Conservation (phyloP, 2,888 invertebrate genomes). For the Machimus atricapillus region DNA sequence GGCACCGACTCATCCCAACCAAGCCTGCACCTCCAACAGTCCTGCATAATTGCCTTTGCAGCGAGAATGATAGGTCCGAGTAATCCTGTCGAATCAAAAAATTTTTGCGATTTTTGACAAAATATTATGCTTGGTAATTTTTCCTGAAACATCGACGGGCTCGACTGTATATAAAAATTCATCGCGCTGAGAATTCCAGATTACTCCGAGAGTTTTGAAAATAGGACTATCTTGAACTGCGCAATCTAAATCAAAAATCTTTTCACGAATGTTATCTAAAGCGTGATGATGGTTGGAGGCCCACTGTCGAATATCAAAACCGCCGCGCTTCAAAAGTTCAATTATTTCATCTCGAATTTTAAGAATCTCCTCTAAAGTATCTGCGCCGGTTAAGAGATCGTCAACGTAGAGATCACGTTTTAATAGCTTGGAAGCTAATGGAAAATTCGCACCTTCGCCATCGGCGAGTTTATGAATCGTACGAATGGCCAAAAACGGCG, state of each 20-base stretch:
- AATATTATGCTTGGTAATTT: not conserved
- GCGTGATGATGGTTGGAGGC: not conserved
- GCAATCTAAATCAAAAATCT: not conserved
- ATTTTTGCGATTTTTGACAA: not conserved
- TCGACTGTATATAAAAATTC: not conserved
- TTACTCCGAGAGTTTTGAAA: not conserved
- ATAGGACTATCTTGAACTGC: not conserved
- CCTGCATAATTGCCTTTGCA: not conserved
- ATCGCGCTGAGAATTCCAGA: not conserved
- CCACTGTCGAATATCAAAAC: not conserved
- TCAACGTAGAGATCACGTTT: not conserved
- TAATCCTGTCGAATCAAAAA: not conserved
- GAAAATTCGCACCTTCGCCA: not conserved
- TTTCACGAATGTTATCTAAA: not conserved
- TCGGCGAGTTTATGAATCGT: not conserved
- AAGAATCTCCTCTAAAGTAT: not conserved
- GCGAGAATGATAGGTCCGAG: not conserved
- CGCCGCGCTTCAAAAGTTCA: not conserved
- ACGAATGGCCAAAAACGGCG: not conserved
- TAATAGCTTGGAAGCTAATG: not conserved
- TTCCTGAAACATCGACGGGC: not conserved
- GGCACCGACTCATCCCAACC: not conserved
- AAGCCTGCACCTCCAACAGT: not conserved
- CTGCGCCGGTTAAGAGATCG: not conserved
- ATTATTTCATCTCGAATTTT: not conserved